Base-by-base conservation (phyloP, 2,888 invertebrate species). In the Seira musarum region DNA sequence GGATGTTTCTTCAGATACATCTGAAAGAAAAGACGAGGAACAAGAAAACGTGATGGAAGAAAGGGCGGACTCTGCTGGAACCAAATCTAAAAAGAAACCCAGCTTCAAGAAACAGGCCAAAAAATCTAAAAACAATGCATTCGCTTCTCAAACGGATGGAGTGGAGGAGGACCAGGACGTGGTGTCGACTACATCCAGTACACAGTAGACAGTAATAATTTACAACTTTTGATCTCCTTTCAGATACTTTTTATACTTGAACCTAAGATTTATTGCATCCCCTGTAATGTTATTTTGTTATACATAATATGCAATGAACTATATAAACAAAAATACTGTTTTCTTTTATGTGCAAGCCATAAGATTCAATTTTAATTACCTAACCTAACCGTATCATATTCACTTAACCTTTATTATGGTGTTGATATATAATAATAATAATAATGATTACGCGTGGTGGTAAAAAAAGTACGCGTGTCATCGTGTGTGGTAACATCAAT, bases 41-140 rank as follows among this genome's bases (percentile, higher is more conserved):
- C 66, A 21, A 60, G 78, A 57, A 21, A 66, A 66, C 40, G n/a
- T 53, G 3, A 17, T 2, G 53, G n/a, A 8, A 8, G 64, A 77
- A 1, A 57, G 30, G 24, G 49, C 13, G n/a, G 10, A 21, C 66
- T n/a, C 17, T 57, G 2, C 53, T 30, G 21, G 71, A 68, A 19
- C 35, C 70, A 21, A 22, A 25, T 2, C 17, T 53, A 17, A 17
- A 71, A 78, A 60, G 60, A 49, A 64, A 22, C 49, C 24, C 53
- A 13, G n/a, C 53, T 53, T 53, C 40, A 35, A 79, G 63, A 66
- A 72, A 67, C 40, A 79, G 73, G n/a, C 19, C 53, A 46, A 66
- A 67, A 35, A 49, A 78, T n/a, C 8, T 21, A 22, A 70, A 17
- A n/a, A 63, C 24, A 71, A 17, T 57, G 35, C 53, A 53, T 53